These are phyloP conservation scores for Sarcophaga peregrina DNA, from an alignment of 1,140 invertebrate genomes.

Conservation along the genomic window DNA sequence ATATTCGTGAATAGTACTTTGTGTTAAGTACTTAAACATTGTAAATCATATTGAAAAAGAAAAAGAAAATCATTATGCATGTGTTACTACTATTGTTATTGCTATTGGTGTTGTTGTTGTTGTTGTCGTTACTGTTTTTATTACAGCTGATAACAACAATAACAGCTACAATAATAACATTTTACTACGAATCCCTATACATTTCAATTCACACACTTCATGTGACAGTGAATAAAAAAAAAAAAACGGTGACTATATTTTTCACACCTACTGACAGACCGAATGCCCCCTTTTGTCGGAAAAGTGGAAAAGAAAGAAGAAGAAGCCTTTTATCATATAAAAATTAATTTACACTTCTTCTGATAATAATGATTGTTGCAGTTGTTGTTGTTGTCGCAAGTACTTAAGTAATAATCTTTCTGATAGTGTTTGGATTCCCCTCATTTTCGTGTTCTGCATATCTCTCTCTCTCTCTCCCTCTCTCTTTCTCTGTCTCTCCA, in stretches of 20 bases:
- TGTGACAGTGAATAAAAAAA: not conserved
- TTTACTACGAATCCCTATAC: not conserved
- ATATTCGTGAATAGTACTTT: not conserved
- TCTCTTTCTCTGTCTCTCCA: not conserved
- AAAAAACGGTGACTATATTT: not conserved
- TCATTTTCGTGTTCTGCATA: too few relatives aligned
- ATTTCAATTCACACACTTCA: not conserved
- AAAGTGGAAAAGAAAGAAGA: not conserved
- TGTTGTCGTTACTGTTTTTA: not conserved
- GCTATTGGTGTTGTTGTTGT: not conserved
- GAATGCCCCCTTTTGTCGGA: not conserved
- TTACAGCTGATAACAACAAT: not conserved
- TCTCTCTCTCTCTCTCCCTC: too few relatives aligned
- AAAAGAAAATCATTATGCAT: not conserved
- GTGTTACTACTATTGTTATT: not conserved
- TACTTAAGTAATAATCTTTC: too few relatives aligned
- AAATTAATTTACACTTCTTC: conserved; percentile 38
- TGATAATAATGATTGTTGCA: conserved; percentile 22
- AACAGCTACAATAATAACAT: conserved; percentile 4
- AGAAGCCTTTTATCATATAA: conserved; percentile 20
- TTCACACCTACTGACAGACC: not conserved
- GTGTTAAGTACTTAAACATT: not conserved
- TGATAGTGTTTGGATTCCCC: too few relatives aligned
- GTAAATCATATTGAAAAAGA: not conserved
- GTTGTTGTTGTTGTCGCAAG: not conserved